These are phyloP conservation scores for Lonchura striata DNA, from an alignment of 2,113 vertebrate genomes.

Conservation along the genomic window DNA sequence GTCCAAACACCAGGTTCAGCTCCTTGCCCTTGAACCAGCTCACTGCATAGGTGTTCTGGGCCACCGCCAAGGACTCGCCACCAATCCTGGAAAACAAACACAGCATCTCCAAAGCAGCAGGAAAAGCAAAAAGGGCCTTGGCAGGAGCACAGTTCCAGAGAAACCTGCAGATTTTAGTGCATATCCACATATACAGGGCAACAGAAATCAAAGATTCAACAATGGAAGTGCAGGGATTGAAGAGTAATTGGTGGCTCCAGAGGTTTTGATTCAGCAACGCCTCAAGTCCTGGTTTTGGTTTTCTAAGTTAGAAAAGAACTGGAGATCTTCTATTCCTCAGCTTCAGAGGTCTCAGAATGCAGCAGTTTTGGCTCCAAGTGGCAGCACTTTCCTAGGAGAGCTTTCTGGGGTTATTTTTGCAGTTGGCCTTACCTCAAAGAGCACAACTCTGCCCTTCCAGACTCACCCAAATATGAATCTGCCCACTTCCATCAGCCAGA, in stretches of 20 bases:
- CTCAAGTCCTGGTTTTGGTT: background rate
- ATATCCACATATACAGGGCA: rapidly evolving
- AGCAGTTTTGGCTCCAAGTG: rapidly evolving
- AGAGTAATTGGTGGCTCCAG: rapidly evolving
- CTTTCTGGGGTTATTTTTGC: background rate
- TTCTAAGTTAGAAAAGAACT: background rate
- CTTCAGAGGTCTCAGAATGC: background rate
- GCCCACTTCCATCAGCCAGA: slow-evolving; percentile 92
- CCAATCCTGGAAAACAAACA: slow-evolving; percentile 79
- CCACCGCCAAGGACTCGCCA: slow-evolving; percentile 95
- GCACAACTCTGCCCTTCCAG: background rate
- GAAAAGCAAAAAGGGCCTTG: background rate
- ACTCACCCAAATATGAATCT: slow-evolving; percentile 97
- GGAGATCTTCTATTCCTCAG: background rate
- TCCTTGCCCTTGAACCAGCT: slow-evolving; percentile 99
- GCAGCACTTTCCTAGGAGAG: background rate
- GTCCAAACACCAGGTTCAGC: slow-evolving; percentile 94
- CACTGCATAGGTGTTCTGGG: slow-evolving; percentile 96
- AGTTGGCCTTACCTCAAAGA: background rate
- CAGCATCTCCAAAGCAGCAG: rapidly evolving
- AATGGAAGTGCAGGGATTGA: rapidly evolving
- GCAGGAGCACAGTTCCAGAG: background rate
- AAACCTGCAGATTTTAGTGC: too few species aligned
- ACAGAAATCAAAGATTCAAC: rapidly evolving
- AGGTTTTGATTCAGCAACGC: background rate